Conservation (phyloP, 2,113 vertebrate genomes). For the Hippocampus abdominalis region DNA sequence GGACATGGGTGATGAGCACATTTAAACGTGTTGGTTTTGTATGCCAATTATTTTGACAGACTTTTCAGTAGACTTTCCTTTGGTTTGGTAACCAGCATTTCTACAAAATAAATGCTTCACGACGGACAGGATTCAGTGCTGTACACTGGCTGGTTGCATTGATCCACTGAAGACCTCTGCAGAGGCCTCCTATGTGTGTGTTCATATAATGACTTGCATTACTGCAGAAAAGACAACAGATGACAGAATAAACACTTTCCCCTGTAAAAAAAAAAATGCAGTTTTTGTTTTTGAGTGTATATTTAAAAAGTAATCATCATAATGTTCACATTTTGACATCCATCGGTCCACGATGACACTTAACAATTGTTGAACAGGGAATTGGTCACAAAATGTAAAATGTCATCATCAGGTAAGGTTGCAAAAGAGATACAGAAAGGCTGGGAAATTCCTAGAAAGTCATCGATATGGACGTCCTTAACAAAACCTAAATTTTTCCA, state of each 20-base stretch:
- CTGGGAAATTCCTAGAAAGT: too few relatives aligned
- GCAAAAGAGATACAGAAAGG: too few relatives aligned
- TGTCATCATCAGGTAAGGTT: too few relatives aligned
- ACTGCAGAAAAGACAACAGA: background rate
- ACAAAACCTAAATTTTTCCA: too few relatives aligned
- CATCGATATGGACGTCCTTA: too few relatives aligned
- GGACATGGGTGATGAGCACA: conserved; percentile 79
- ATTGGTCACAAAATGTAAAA: too few relatives aligned
- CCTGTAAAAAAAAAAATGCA: background rate
- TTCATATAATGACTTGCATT: background rate
- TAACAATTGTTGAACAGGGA: too few relatives aligned
- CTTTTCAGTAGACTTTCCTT: conserved; percentile 24
- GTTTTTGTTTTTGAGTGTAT: background rate
- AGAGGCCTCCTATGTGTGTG: background rate
- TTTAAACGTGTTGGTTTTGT: conserved; percentile 25
- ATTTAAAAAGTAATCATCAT: too few relatives aligned
- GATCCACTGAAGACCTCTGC: background rate
- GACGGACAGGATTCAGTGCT: conserved; percentile 3
- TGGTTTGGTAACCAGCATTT: conserved; percentile 15
- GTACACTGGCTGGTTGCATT: background rate
- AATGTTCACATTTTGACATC: too few relatives aligned
- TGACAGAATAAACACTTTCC: background rate
- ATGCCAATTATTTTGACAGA: background rate
- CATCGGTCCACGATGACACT: too few relatives aligned
- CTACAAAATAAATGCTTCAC: conserved; percentile 10